These are phyloP conservation scores for Plagodis dolabraria DNA, from an alignment of 2,888 invertebrate species.

Conservation along the genomic window DNA sequence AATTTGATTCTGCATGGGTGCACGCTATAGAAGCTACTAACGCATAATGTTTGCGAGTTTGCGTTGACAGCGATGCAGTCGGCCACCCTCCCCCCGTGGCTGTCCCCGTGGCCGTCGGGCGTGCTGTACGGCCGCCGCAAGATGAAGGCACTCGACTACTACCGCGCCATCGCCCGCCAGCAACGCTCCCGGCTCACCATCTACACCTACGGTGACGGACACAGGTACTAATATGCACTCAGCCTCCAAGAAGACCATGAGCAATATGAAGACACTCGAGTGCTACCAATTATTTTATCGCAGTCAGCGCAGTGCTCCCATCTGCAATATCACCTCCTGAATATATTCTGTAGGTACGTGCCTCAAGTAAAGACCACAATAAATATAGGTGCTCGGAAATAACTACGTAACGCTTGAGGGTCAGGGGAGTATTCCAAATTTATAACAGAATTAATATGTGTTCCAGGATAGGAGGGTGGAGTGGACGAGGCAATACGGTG, in stretches of 20 bases:
- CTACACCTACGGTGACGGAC: constrained; percentile 30
- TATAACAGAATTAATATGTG: background rate
- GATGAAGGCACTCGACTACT: constrained; percentile 20
- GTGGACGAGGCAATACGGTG: background rate
- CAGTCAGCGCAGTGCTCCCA: too few relatives aligned
- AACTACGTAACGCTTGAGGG: too few relatives aligned
- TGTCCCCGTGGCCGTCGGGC: constrained; percentile 37
- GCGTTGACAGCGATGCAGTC: constrained; percentile 39
- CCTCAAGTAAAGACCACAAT: too few relatives aligned
- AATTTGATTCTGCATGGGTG: too few relatives aligned
- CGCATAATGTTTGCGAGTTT: too few relatives aligned
- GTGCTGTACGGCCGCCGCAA: constrained; percentile 30
- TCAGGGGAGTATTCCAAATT: too few relatives aligned
- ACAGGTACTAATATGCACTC: constrained; percentile 20
- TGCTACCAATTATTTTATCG: too few relatives aligned
- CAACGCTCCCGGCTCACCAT: constrained; percentile 30
- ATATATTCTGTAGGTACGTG: too few relatives aligned
- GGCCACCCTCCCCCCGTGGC: constrained; percentile 43
- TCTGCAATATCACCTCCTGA: too few relatives aligned
- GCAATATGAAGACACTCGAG: too few relatives aligned
- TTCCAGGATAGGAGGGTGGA: constrained; percentile 21
- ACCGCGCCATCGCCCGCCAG: constrained; percentile 19
- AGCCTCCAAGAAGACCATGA: background rate
- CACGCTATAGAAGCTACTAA: too few relatives aligned
- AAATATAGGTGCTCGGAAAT: too few relatives aligned